Base-by-base conservation (phyloP, 2,113 vertebrate genomes). In the Lucifuga dentata region DNA sequence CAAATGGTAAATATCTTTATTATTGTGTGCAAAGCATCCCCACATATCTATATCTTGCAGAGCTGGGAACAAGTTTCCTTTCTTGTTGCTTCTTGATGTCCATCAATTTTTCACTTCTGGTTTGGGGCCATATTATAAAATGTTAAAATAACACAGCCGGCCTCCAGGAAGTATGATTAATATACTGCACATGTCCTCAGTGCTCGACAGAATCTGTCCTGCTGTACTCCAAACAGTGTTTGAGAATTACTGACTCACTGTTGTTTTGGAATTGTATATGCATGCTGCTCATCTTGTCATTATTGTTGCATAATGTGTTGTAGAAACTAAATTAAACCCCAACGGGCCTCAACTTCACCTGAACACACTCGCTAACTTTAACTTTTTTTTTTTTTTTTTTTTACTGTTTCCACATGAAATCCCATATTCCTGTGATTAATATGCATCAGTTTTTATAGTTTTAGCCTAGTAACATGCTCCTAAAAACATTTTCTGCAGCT, bases 241-340 rank as follows among this genome's bases (percentile, higher is more conserved):
- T 36, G 5, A 40, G 8, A 23, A n/a, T 8, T 6, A 8, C 4
- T 0, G 17, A 59, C 16, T 44, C 15, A 17, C 11, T 58, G 52
- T 35, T 58, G 24, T 17, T 53, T 16, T 45, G 38, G 8, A 33
- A 16, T 23, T 19, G 7, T 3, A 12, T 23, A n/a, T 26, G 5
- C 20, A 29, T 21, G 35, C 29, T 38, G 55, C 35, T 26, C 8
- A 62, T 32, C 41, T n/a, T 11, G 13, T 39, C 16, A 63, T 76
- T 38, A 53, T 38, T 23, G 24, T 2, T 44, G 29, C 36, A 44
- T 46, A 20, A 72, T 44, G 16, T 21, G 33, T 21, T 26, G 33
- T 11, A 43, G 43, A 11, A 29, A 17, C 16, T 48, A 8, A 40
- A 45, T 51, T 23, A 23, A 41, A 3, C 52, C 44, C 29, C n/a